Percentiles rank a stretch among this genome's conserved stretches.
Evolutionary conservation across 2,888 invertebrate species (phyloP).

Genomic region (Andrena fulva): DNA sequence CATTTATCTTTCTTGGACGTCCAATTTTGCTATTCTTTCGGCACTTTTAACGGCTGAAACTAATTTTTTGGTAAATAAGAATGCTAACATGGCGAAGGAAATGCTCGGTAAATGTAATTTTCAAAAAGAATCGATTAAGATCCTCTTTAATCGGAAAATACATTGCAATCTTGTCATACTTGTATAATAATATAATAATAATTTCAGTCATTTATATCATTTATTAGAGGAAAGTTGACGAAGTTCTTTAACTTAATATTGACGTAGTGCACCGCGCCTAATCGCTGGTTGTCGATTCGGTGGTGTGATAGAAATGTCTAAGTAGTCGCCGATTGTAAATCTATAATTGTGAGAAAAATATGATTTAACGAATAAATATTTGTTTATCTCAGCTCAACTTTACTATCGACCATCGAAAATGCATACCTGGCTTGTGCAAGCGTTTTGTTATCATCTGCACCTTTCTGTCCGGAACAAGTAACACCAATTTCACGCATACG

Average conservation of each 20-base stretch:
- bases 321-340: conserved; percentile 98
- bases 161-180: neutral
- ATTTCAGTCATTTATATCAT: neutral
- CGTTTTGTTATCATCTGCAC: conserved; percentile 97
- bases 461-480: conserved; percentile 96
- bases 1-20: too few relatives aligned
- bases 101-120: neutral
- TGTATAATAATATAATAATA: conserved; percentile 2
- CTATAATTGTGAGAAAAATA: conserved; percentile 82
- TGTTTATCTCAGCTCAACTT: neutral
- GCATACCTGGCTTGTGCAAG: conserved; percentile 89
- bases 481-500: conserved; percentile 97
- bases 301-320: conserved; percentile 97
- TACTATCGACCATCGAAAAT: neutral
- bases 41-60: too few relatives aligned
- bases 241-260: conserved; percentile 75
- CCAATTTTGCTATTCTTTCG: too few relatives aligned
- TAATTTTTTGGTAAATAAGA: too few relatives aligned
- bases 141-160: neutral
- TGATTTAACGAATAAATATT: conserved; percentile 23
- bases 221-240: conserved; percentile 34
- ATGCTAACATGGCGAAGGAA: neutral
- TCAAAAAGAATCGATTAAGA: neutral
- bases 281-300: conserved; percentile 90
- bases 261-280: conserved; percentile 88